Base-by-base conservation (phyloP, 2,888 invertebrate genomes). In the Noctua pronuba region DNA sequence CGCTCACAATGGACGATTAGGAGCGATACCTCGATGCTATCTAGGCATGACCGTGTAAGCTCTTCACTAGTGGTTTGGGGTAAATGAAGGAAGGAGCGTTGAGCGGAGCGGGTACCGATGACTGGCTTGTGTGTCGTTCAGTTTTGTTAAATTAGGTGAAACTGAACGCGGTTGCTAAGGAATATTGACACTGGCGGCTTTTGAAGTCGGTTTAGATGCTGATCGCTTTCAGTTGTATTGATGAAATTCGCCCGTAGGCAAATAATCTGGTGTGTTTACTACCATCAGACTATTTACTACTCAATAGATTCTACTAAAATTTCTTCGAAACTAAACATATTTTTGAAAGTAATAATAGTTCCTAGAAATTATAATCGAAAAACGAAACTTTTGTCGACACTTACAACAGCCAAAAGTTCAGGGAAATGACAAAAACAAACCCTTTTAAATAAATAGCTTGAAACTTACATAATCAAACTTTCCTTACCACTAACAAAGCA, bases 1-100 rank as follows among this genome's bases (percentile, higher is more conserved):
- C 88, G 60, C 74, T 82, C 91, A 94, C 95, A 95, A 95, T 95
- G 88, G 94, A 84, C 93, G 95, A 95, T 95, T 95, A 94, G 92
- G 89, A 91, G 91, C 91, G 91, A 93, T 93, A 91, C 90, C 84
- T 84, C 88, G 94, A 95, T 94, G 88, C 84, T 93, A 95, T 94
- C 95, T 89, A 81, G 71, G 82, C 82, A 88, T 86, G 90, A 82
- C 90, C 90, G 88, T 89, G 92, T 93, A 91, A 93, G 94, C 93
- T 92, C 90, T 88, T 89, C 89, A 84, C 87, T 88, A 86, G 79
- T 49, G 71, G 31, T 74, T 44, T 81, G 89, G 90, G 64, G 11
- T 79, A 87, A 88, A 86, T 62, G 11, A 58, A 31, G 10, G 16
- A 65, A 41, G 46, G 28, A 70, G 68, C 71, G 75, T 6, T 0